phyloP scores from a whole-genome alignment of 1,140 invertebrate species.

The Magallana gigas region DNA sequence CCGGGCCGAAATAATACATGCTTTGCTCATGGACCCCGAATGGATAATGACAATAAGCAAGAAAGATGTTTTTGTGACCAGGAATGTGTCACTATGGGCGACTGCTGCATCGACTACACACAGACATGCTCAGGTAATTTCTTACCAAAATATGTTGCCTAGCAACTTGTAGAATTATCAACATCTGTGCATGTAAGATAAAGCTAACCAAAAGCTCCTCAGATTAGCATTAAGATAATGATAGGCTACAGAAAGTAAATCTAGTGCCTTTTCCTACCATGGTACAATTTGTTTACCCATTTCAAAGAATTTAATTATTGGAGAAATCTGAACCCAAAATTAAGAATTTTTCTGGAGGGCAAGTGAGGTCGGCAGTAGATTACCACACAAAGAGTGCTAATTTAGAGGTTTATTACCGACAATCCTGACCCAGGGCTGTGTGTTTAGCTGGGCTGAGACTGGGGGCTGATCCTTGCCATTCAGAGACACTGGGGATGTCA shows the following conservation, averaged over 20 bases:
- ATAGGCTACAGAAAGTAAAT: background rate
- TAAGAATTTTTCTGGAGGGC: slow-evolving; percentile 14
- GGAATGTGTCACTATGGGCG: slow-evolving; percentile 67
- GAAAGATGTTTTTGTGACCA: slow-evolving; percentile 72
- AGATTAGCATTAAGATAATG: slow-evolving; percentile 26
- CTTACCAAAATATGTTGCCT: slow-evolving; percentile 27
- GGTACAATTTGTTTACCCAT: background rate
- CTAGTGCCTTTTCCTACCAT: background rate
- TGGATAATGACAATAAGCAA: slow-evolving; percentile 62
- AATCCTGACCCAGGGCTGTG: slow-evolving; percentile 15
- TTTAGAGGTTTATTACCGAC: slow-evolving; percentile 13
- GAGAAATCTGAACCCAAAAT: slow-evolving; percentile 2
- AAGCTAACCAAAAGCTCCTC: background rate
- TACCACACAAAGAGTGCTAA: slow-evolving; percentile 13
- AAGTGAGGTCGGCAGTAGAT: slow-evolving; percentile 10
- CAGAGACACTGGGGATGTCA: background rate
- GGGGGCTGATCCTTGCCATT: background rate
- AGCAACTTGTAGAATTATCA: slow-evolving; percentile 21
- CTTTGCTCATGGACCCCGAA: slow-evolving; percentile 64
- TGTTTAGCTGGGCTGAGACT: background rate
- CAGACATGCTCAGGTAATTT: slow-evolving; percentile 66
- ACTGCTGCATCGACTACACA: slow-evolving; percentile 72
- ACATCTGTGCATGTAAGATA: slow-evolving; percentile 19
- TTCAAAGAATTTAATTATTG: background rate
- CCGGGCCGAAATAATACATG: slow-evolving; percentile 72